Evolutionary conservation across 30 jellyfish, hydroid and myxozoan genomes (phyloP).

Genomic region (Turritopsis dohrnii): DNA sequence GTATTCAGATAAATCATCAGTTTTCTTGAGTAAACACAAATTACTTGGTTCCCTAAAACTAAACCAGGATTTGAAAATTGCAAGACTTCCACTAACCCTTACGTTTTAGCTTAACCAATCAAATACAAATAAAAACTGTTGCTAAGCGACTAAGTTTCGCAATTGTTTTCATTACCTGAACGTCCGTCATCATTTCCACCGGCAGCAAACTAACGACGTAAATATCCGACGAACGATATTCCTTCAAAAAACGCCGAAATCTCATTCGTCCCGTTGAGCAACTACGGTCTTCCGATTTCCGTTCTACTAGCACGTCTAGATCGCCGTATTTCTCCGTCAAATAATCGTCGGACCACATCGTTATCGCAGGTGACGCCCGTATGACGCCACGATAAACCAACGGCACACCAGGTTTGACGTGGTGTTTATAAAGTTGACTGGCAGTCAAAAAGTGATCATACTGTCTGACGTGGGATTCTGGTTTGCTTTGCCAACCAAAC

Average conservation of each 20-base stretch:
- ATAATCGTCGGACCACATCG: constrained; percentile 63
- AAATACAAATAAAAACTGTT: too few relatives aligned
- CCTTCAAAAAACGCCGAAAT: constrained; percentile 39
- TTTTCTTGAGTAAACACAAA: too few relatives aligned
- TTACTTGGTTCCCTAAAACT: too few relatives aligned
- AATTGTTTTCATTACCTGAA: too few relatives aligned
- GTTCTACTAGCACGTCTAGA: constrained; percentile 74
- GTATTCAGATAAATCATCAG: too few relatives aligned
- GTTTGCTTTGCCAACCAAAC: constrained; percentile 68
- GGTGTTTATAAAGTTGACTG: constrained; percentile 54
- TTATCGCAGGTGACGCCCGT: constrained; percentile 57
- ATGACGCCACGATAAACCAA: constrained; percentile 60
- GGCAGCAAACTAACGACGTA: constrained; percentile 80
- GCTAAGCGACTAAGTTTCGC: too few relatives aligned
- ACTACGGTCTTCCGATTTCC: constrained; percentile 59
- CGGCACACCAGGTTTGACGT: constrained; percentile 60
- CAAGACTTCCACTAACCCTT: too few relatives aligned
- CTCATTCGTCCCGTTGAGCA: constrained; percentile 75
- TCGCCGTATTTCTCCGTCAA: constrained; percentile 69
- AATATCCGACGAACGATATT: constrained; percentile 55
- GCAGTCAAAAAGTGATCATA: constrained; percentile 48
- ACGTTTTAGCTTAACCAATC: too few relatives aligned
- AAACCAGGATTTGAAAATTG: too few relatives aligned
- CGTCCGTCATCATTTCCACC: constrained; percentile 78
- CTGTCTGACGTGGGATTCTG: constrained; percentile 75